Percentiles rank a stretch among this genome's conserved stretches.
These are phyloP conservation scores for Molossus alvarezi DNA, from an alignment of 2,797 vertebrate genomes.

Conservation along the genomic window DNA sequence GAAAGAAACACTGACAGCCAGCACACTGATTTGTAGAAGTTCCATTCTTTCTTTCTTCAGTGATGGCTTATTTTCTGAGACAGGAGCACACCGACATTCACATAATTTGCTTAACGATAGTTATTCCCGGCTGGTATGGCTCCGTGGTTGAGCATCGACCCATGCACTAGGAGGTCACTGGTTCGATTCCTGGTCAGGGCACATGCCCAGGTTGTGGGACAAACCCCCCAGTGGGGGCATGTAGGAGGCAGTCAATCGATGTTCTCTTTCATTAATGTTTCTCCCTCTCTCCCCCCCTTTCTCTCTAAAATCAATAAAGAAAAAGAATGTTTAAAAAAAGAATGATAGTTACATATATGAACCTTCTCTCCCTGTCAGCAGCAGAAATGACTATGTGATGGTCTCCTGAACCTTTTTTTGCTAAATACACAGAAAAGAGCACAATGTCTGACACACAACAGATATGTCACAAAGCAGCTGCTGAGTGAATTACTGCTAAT, in stretches of 20 bases:
- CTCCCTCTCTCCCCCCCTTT: no score
- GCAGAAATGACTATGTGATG: not conserved
- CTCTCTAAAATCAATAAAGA: no score
- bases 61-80: constrained; percentile 26
- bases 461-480: constrained; percentile 5
- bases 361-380: not conserved
- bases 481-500: not conserved
- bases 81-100: not conserved
- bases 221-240: no score
- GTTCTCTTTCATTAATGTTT: no score
- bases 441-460: not conserved
- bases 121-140: no score
- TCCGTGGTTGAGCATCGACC: no score
- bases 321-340: no score
- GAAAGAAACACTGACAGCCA: not conserved
- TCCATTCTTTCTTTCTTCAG: not conserved
- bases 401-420: not conserved
- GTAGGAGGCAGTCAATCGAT: no score
- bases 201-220: no score
- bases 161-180: no score
- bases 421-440: not conserved
- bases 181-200: no score
- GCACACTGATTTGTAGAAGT: not conserved
- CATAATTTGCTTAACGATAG: not conserved
- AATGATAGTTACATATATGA: not conserved